phyloP scores from a whole-genome alignment of 2,888 invertebrate genomes.

The Rhogogaster chlorosoma region DNA sequence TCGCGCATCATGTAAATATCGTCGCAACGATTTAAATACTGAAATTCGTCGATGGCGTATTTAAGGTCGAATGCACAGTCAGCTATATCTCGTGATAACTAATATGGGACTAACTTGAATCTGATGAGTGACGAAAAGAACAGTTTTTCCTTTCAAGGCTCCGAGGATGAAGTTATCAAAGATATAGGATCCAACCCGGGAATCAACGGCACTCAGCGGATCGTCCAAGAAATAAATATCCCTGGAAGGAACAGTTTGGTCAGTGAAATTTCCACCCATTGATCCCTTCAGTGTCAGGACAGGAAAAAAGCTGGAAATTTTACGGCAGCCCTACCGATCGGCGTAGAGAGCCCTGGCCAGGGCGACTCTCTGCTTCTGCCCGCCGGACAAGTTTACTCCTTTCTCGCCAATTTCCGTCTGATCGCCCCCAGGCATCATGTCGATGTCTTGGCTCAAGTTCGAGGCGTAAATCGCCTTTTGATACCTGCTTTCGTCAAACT shows the following conservation, averaged over 20 bases:
- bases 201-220: slow-evolving; percentile 80
- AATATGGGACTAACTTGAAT: slow-evolving; percentile 75
- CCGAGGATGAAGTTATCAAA: slow-evolving; percentile 80
- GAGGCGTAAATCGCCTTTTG: slow-evolving; percentile 79
- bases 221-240: slow-evolving; percentile 82
- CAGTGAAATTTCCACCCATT: background rate
- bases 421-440: slow-evolving; percentile 80
- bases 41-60: background rate
- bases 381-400: slow-evolving; percentile 80
- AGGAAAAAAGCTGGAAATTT: background rate
- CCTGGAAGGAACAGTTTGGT: slow-evolving; percentile 64
- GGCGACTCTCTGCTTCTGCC: slow-evolving; percentile 80
- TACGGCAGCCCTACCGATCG: slow-evolving; percentile 68
- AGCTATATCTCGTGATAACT: no score
- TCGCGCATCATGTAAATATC: slow-evolving; percentile 81
- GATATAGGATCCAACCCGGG: slow-evolving; percentile 79
- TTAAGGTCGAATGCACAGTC: no score
- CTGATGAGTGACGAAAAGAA: slow-evolving; percentile 83
- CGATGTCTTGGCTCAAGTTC: slow-evolving; percentile 80
- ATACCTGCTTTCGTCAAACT: slow-evolving; percentile 80
- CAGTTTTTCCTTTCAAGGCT: slow-evolving; percentile 79
- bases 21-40: slow-evolving; percentile 81
- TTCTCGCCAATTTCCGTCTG: slow-evolving; percentile 81
- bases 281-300: background rate
- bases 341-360: slow-evolving; percentile 81